Percentiles rank a stretch among this genome's conserved stretches.
These are phyloP conservation scores for Emydura subglobosa DNA, from an alignment of 2,113 vertebrate genomes.

Conservation along the genomic window DNA sequence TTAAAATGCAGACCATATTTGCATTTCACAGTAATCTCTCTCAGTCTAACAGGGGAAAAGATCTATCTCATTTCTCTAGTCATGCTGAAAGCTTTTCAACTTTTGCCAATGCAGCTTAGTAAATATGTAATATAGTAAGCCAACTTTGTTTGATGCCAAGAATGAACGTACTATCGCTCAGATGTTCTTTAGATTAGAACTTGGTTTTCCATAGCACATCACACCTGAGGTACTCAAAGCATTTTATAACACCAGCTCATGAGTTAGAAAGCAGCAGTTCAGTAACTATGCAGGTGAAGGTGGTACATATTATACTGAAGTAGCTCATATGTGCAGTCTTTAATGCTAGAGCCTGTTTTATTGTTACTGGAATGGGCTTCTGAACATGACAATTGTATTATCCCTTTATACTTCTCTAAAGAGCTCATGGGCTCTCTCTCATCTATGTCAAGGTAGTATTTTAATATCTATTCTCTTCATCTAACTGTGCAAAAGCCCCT, in stretches of 20 bases:
- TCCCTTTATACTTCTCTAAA: not conserved
- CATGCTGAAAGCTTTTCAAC: fast-evolving
- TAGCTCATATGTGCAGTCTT: not conserved
- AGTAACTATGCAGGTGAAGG: not conserved
- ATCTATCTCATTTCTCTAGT: fast-evolving
- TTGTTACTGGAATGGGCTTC: not conserved
- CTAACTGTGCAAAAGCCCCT: not conserved
- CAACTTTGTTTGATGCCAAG: not conserved
- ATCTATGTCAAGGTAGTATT: not conserved
- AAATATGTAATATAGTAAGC: fast-evolving
- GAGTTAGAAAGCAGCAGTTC: not conserved
- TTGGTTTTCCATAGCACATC: not conserved
- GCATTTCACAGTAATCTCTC: not conserved
- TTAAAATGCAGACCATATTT: not conserved
- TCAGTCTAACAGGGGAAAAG: not conserved
- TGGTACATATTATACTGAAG: not conserved
- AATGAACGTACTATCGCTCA: not conserved
- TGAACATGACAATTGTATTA: fast-evolving
- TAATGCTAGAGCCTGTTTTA: not conserved
- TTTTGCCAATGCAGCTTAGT: fast-evolving
- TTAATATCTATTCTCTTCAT: no score
- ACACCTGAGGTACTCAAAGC: fast-evolving
- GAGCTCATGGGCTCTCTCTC: not conserved
- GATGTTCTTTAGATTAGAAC: not conserved
- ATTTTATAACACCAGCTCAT: fast-evolving